These are phyloP conservation scores for Sarcophaga variegata DNA, from an alignment of 2,888 invertebrate genomes.

Conservation along the genomic window DNA sequence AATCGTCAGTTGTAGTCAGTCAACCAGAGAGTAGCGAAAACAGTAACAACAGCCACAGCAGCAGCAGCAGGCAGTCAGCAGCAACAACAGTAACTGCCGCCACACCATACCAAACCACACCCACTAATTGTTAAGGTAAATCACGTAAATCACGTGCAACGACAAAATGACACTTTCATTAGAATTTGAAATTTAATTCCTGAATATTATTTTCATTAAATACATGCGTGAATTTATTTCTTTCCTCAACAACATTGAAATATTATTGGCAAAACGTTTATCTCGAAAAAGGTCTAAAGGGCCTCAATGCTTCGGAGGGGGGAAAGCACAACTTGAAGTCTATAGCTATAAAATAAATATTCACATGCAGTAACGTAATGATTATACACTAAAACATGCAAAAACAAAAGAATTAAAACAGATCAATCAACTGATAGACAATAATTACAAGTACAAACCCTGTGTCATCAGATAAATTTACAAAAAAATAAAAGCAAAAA, in stretches of 20 bases:
- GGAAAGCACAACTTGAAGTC: too few relatives aligned
- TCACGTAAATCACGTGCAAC: constrained; percentile 72
- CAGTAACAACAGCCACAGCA: constrained; percentile 9
- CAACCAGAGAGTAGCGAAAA: neutral
- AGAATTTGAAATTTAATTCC: constrained; percentile 69
- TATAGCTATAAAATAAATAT: too few relatives aligned
- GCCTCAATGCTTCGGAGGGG: too few relatives aligned
- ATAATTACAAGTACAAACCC: too few relatives aligned
- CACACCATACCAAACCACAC: constrained; percentile 65
- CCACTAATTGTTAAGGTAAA: constrained; percentile 69
- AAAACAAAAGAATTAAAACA: too few relatives aligned
- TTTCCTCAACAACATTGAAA: constrained; percentile 38
- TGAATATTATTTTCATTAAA: constrained; percentile 47
- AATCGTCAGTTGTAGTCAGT: constrained; percentile 9
- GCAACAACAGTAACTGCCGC: constrained; percentile 9
- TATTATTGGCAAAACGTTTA: neutral
- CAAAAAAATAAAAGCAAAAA: too few relatives aligned
- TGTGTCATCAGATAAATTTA: too few relatives aligned
- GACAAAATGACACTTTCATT: constrained; percentile 70
- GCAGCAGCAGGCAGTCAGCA: constrained; percentile 27
- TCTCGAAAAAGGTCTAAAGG: neutral
- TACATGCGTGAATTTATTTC: constrained; percentile 64
- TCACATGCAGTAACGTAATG: too few relatives aligned
- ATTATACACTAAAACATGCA: too few relatives aligned
- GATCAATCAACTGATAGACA: too few relatives aligned